These are phyloP conservation scores for Cirrhinus mrigala DNA, from an alignment of 2,797 vertebrate genomes.

Conservation along the genomic window DNA sequence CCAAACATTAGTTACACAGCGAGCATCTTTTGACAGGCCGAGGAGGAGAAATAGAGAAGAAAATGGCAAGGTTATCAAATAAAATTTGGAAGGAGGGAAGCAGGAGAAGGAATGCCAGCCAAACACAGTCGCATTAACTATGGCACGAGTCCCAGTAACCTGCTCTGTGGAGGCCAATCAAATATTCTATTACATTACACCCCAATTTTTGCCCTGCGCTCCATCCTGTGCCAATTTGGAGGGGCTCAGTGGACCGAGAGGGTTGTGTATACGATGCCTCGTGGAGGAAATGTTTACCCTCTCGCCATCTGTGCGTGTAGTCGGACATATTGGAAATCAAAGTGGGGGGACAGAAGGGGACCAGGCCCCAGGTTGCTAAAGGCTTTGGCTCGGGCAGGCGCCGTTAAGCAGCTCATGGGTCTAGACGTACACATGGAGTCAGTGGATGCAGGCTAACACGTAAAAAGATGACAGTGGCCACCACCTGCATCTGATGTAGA, in stretches of 20 bases:
- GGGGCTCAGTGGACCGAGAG: conserved; percentile 67
- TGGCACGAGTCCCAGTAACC: conserved; percentile 71
- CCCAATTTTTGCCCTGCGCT: conserved; percentile 78
- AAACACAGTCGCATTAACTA: conserved; percentile 64
- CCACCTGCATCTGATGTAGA: conserved; percentile 21
- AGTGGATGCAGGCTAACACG: conserved; percentile 28
- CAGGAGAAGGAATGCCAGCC: conserved; percentile 55
- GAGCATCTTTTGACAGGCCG: conserved; percentile 46
- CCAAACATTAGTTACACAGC: conserved; percentile 51
- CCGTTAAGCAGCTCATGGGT: conserved; percentile 23
- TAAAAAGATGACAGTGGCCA: conserved; percentile 2
- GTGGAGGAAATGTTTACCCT: conserved; percentile 81
- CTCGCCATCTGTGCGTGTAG: conserved; percentile 86
- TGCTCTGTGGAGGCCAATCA: conserved; percentile 80
- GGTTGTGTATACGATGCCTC: conserved; percentile 75
- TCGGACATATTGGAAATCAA: conserved; percentile 87
- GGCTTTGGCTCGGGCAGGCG: conserved; percentile 61
- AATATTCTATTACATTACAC: conserved; percentile 92
- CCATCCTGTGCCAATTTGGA: conserved; percentile 47
- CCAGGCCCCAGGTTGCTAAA: conserved; percentile 66
- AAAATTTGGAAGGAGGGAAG: conserved; percentile 20
- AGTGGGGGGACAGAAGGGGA: conserved; percentile 77
- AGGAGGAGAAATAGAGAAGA: conserved; percentile 2
- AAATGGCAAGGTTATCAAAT: conserved; percentile 42
- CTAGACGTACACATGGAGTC: conserved; percentile 20